A percentile compares a stretch with the other conserved stretches of the same genome.
Conservation (phyloP, 2,113 vertebrate genomes). For the Dipodomys spectabilis region DNA sequence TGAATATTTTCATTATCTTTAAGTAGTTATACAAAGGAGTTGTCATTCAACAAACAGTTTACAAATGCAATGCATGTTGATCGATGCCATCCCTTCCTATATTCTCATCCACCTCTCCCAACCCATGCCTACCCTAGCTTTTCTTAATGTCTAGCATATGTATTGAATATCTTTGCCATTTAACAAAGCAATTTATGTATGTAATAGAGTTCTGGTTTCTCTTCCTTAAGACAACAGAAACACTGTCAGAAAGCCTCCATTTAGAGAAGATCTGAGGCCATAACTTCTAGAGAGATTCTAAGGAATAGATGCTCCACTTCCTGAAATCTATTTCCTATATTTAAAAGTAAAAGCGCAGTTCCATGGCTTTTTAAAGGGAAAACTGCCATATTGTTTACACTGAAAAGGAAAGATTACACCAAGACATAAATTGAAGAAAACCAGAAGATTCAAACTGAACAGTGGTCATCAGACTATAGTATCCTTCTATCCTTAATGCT, state of each 20-base stretch:
- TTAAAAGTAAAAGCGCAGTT: slow-evolving; percentile 64
- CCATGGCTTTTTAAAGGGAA: slow-evolving; percentile 60
- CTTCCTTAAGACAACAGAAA: slow-evolving; percentile 27
- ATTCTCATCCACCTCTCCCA: too few species aligned
- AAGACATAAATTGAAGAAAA: slow-evolving; percentile 77
- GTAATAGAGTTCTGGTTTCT: too few species aligned
- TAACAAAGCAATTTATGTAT: too few species aligned
- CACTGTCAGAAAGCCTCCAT: background rate
- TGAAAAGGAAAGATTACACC: slow-evolving; percentile 73
- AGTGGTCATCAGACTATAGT: background rate
- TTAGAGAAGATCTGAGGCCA: background rate
- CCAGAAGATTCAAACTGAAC: slow-evolving; percentile 74
- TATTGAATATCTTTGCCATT: too few species aligned
- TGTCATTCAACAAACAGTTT: too few species aligned
- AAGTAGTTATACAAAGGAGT: too few species aligned
- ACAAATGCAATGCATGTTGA: too few species aligned
- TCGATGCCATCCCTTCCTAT: too few species aligned
- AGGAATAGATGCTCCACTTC: slow-evolving; percentile 16
- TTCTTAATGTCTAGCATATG: too few species aligned
- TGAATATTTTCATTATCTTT: too few species aligned
- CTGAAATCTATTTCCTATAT: slow-evolving; percentile 51
- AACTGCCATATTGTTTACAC: slow-evolving; percentile 60
- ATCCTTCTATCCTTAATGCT: slow-evolving; percentile 54
- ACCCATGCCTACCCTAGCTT: too few species aligned
- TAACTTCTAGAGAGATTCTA: slow-evolving; percentile 23